Conservation (phyloP, 2,113 vertebrate species). For the human (Homo sapiens) region DNA sequence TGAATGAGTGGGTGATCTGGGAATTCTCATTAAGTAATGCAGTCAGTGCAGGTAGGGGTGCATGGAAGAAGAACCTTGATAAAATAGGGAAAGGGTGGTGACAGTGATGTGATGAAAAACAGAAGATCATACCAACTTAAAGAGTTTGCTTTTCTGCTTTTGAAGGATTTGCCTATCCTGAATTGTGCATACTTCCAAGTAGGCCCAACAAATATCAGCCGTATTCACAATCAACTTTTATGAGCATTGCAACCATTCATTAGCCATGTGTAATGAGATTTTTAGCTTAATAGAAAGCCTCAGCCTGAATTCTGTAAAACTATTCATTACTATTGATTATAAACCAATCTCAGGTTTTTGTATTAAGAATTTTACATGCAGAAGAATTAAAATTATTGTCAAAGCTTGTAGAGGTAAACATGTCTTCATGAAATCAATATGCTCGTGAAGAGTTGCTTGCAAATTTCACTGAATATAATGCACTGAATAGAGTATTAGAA, state of each 20-base stretch:
- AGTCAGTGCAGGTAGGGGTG: background rate
- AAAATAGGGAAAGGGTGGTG: background rate
- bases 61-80: background rate
- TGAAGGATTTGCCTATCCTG: background rate
- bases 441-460: background rate
- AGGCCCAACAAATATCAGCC: background rate
- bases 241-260: background rate
- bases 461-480: background rate
- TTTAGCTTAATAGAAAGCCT: background rate
- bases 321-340: conserved; percentile 41
- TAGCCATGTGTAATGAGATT: background rate
- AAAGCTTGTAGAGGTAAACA: background rate
- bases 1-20: background rate
- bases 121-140: background rate
- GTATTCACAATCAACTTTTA: background rate
- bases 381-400: conserved; percentile 12
- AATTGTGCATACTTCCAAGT: background rate
- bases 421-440: background rate
- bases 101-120: background rate
- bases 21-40: background rate
- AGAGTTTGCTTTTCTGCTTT: background rate
- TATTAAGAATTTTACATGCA: conserved; percentile 13
- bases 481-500: background rate
- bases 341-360: conserved; percentile 24
- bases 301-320: conserved; percentile 1